phyloP scores from a whole-genome alignment of 2,113 vertebrate species.

The western clawed frog (Xenopus tropicalis) region UCB_Xtro_10.0 CM004446.2:99420001-99420500 shows the following conservation, averaged over 20 bases:
- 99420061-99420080: too few relatives aligned
- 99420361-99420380: conserved; percentile 64
- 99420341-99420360: conserved; percentile 64
- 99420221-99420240: too few relatives aligned
- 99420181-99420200: too few relatives aligned
- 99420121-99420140: too few relatives aligned
- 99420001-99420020: too few relatives aligned
- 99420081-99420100: too few relatives aligned
- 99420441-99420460: conserved; percentile 58
- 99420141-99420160: too few relatives aligned
- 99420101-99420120: too few relatives aligned
- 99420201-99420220: too few relatives aligned
- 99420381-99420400: conserved; percentile 74
- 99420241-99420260: conserved; percentile 18
- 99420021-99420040: too few relatives aligned
- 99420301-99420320: conserved; percentile 16
- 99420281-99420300: conserved; percentile 22
- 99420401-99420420: conserved; percentile 51
- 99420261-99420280: conserved; percentile 29
- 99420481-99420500: conserved; percentile 62
- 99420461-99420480: conserved; percentile 59
- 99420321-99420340: conserved; percentile 68
- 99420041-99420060: too few relatives aligned
- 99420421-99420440: conserved; percentile 61
- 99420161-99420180: too few relatives aligned